Conservation (phyloP, 2,888 invertebrate genomes). For the Hydroisotoma schaefferi region DNA sequence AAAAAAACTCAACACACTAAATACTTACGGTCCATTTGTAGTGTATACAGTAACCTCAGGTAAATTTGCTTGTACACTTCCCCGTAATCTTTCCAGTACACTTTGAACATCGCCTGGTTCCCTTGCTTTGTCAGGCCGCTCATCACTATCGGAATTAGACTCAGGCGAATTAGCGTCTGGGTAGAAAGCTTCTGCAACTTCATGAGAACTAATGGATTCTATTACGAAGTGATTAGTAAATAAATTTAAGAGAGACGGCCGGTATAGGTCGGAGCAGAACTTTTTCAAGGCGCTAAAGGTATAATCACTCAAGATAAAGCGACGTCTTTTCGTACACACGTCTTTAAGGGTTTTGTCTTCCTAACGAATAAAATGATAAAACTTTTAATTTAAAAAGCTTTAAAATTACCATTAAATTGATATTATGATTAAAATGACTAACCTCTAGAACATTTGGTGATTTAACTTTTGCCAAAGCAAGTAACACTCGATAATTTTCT, state of each 20-base stretch:
- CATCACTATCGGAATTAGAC: background rate
- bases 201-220: conserved; percentile 19
- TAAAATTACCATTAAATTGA: background rate
- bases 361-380: conserved; percentile 7
- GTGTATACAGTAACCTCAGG: conserved; percentile 37
- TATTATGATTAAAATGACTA: conserved; percentile 11
- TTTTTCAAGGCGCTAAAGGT: conserved; percentile 29
- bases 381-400: background rate
- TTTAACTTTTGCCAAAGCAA: conserved; percentile 28
- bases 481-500: conserved; percentile 27
- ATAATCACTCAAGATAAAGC: conserved; percentile 26
- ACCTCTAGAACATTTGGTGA: conserved; percentile 31
- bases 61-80: conserved; percentile 34
- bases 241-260: conserved; percentile 29
- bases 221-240: conserved; percentile 33
- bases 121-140: background rate
- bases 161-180: background rate
- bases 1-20: background rate
- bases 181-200: conserved; percentile 13
- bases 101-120: conserved; percentile 11
- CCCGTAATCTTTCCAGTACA: conserved; percentile 25
- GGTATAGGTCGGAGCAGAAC: conserved; percentile 26
- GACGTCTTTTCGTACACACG: conserved; percentile 7
- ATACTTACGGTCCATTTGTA: conserved; percentile 33
- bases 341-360: conserved; percentile 7